Evolutionary conservation across 2,113 vertebrate species (phyloP), one percentile per base, ranked within the genome.

Genomic region (Macquaria australasica): DNA sequence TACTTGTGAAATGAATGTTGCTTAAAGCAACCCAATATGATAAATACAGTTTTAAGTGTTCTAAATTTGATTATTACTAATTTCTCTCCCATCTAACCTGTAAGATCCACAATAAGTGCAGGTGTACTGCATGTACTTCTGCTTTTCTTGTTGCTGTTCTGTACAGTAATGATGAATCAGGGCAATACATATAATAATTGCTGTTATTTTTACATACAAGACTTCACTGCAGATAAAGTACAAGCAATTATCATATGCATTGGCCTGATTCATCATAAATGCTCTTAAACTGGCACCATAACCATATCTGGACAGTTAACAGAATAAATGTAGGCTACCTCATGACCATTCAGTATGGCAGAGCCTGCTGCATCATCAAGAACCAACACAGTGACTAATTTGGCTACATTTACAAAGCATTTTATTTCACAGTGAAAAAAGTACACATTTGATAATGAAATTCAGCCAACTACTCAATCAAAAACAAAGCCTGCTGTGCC

Each of bases 201-300:
- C n/a, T n/a, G n/a, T n/a, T n/a, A n/a, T n/a, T n/a, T n/a, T n/a
- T n/a, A n/a, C n/a, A n/a, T n/a, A n/a, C n/a, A n/a, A n/a, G n/a
- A n/a, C 50, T 55, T 58, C 14, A 23, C 69, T 55, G 5, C 31
- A 58, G 70, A 73, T 73, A 23, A 55, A 15, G 25, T 21, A 62
- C 45, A 48, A 23, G 55, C 43, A 34, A 28, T 75, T 68, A 64
- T 51, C 64, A 62, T 28, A 51, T 66, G 56, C 37, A 25, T 72
- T 55, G 6, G 69, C 12, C 50, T 72, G 6, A 41, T 73, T 73
- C 34, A 73, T 73, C 15, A 56, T 56, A 20, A 16, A 43, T 53
- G 66, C 28, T 48, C 25, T 18, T 51, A 9, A 45, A 63, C 14
- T 68, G 41, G n/a, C 21, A 2, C 8, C 25, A 15, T 18, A 31